These are phyloP conservation scores for Sesia apiformis DNA, from an alignment of 2,888 invertebrate genomes.

Conservation along the genomic window DNA sequence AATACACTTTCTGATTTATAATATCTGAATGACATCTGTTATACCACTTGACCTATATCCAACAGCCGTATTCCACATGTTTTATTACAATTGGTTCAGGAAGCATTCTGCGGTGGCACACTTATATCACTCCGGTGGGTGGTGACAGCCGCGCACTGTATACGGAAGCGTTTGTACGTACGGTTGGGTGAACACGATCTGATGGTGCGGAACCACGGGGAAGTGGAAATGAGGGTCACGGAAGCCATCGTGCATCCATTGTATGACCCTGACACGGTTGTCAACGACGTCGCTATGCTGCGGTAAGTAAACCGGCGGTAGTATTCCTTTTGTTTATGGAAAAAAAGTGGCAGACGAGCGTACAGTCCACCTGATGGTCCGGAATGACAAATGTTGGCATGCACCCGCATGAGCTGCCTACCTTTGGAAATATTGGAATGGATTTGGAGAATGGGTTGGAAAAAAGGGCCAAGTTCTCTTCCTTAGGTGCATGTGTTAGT, in stretches of 20 bases:
- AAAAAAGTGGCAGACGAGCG: no score
- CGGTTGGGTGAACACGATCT: slow-evolving; percentile 92
- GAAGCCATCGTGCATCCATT: slow-evolving; percentile 87
- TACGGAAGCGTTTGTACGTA: slow-evolving; percentile 83
- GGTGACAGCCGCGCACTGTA: slow-evolving; percentile 91
- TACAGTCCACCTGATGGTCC: no score
- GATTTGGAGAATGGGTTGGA: no score
- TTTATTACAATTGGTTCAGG: slow-evolving; percentile 57
- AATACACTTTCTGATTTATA: no score
- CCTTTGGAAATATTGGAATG: no score
- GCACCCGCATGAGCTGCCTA: no score
- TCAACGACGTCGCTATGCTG: slow-evolving; percentile 93
- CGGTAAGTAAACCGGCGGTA: slow-evolving; percentile 50
- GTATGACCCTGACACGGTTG: slow-evolving; percentile 91
- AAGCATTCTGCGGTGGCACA: slow-evolving; percentile 93
- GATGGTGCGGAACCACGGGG: slow-evolving; percentile 81
- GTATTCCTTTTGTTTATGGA: no score
- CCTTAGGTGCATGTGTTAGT: no score
- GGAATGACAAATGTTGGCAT: no score
- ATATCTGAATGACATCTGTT: no score
- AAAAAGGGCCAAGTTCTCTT: no score
- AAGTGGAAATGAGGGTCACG: slow-evolving; percentile 83
- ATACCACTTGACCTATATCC: no score
- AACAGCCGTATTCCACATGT: neutral
- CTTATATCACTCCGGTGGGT: slow-evolving; percentile 88